Evolutionary conservation across 2,113 vertebrate genomes (phyloP), one percentile per base, ranked within the genome.

Genomic region (Sprattus sprattus): DNA sequence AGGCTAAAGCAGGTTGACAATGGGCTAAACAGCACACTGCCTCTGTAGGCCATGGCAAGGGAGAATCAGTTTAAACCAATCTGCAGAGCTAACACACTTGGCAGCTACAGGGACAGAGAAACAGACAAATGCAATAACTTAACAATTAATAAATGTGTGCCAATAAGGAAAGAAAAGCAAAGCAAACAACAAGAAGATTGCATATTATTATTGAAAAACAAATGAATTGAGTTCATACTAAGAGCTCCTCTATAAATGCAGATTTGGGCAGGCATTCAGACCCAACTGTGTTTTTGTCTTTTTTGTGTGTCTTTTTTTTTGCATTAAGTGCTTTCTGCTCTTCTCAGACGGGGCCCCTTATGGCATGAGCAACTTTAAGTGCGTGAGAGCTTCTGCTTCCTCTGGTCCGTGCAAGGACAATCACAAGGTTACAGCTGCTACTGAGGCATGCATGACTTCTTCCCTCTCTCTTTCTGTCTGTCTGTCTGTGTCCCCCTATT

Each of bases 341-440:
- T 45, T 28, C 87, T 86, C 83, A 86, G 82, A 87, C 87, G 78
- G 45, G 71, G 45, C 84, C 45, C 82, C 87, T 86, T 88, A 85
- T 85, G 85, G 64, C 49, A 8, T 47, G 28, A 82, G 86, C 82
- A 50, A 83, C 86, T 25, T 88, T 89, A 87, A 82, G 47, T 28
- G 75, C 47, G 84, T 67, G 47, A 81, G 81, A 52, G 83, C 60
- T 86, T 83, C 50, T 16, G 57, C 64, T 81, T 60, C 18, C 54
- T 85, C 78, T 84, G 64, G 54, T 71, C 67, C 54, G 45, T 80
- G 60, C 28, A 88, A 89, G 84, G 87, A 87, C 84, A 89, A 50
- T 57, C 45, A 84, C 82, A 90, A 89, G 84, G 85, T 88, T 82
- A 89, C 80, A 71, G 60, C 28, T 75, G 47, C 81, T 82, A 16